Conservation (phyloP, 2,888 invertebrate genomes). For the Lissocephala sabroskyi region DNA sequence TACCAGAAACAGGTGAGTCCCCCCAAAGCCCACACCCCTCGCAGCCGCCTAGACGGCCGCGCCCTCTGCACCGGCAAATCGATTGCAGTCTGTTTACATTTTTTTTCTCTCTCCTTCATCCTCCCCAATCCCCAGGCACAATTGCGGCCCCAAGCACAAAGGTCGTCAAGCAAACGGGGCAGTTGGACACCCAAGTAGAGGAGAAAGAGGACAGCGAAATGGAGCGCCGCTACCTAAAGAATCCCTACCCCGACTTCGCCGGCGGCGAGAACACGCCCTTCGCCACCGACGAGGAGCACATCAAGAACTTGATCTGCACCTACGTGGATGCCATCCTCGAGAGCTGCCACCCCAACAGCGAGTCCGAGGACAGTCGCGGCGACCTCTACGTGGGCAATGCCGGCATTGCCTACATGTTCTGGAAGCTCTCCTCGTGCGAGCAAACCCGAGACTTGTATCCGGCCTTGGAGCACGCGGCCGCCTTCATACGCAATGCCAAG, state of each 20-base stretch:
- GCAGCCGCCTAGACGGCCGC: conserved; percentile 32
- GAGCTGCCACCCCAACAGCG: conserved; percentile 61
- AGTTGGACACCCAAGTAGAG: conserved; percentile 1
- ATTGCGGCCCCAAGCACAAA: conserved; percentile 12
- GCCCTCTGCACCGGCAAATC: conserved; percentile 31
- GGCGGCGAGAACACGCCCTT: conserved; percentile 50
- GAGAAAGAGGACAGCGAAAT: conserved; percentile 33
- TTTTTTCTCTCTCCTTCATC: not conserved
- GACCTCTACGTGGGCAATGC: conserved; percentile 72
- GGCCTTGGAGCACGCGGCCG: conserved; percentile 76
- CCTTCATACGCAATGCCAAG: conserved; percentile 78
- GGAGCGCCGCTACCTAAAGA: conserved; percentile 69
- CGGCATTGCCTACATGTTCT: conserved; percentile 83
- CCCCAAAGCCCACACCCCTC: conserved; percentile 30
- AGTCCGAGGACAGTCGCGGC: conserved; percentile 67
- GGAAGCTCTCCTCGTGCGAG: conserved; percentile 77
- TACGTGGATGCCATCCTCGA: conserved; percentile 71
- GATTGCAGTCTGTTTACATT: conserved; percentile 13
- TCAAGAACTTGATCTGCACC: conserved; percentile 68
- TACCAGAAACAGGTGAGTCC: conserved; percentile 35
- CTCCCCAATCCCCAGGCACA: conserved; percentile 7
- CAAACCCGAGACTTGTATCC: conserved; percentile 70
- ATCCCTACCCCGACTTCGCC: conserved; percentile 68
- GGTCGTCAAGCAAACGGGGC: conserved; percentile 10
- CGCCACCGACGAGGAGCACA: conserved; percentile 63